A percentile compares a stretch with the other conserved stretches of the same genome.
Conservation (phyloP, 2,113 vertebrate species). For the Clarias batrachus region DNA sequence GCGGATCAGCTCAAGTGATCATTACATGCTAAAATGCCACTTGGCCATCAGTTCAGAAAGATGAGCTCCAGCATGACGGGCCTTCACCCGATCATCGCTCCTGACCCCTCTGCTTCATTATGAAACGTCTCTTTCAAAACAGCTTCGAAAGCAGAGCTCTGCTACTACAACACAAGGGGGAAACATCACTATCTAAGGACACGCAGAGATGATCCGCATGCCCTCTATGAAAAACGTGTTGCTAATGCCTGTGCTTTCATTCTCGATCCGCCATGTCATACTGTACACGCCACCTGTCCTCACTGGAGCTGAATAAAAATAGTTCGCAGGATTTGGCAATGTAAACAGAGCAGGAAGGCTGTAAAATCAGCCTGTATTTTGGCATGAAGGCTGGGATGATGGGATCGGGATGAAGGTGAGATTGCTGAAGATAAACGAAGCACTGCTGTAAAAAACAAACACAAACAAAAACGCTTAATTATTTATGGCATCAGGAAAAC, state of each 20-base stretch:
- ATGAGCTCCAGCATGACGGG: neutral
- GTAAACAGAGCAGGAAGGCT: constrained; percentile 37
- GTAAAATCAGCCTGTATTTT: constrained; percentile 39
- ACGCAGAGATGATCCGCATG: neutral
- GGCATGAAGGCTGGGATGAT: neutral
- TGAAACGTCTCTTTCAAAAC: neutral
- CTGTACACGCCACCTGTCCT: neutral
- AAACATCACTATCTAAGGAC: constrained; percentile 11
- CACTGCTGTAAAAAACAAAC: neutral
- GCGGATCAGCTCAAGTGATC: neutral
- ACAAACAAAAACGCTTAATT: neutral
- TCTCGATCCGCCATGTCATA: constrained; percentile 23
- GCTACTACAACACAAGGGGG: neutral
- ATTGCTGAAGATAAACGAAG: constrained; percentile 37
- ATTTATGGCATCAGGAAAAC: neutral
- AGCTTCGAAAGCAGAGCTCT: neutral
- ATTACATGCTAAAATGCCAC: constrained; percentile 2
- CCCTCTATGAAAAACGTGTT: neutral
- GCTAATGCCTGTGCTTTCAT: constrained; percentile 18
- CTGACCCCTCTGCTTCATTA: neutral
- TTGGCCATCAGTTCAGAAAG: constrained; percentile 1
- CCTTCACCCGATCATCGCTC: neutral
- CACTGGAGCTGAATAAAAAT: constrained; percentile 2
- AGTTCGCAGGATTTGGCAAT: constrained; percentile 31
- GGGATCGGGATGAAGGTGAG: constrained; percentile 9